Conservation (phyloP, 2,888 invertebrate species). For the Tenthredo notha region DNA sequence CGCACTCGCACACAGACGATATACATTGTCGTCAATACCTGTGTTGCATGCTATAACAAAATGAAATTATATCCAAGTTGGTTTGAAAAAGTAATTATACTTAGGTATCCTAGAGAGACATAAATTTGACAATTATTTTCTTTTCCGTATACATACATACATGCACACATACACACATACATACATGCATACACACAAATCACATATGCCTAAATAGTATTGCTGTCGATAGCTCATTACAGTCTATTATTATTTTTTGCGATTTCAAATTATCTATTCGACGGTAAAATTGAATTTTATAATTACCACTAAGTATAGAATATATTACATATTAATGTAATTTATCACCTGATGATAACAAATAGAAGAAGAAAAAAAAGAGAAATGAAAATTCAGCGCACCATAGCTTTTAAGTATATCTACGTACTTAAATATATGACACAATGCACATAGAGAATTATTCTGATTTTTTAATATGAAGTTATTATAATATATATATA, state of each 20-base stretch:
- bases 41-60: background rate
- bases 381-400: background rate
- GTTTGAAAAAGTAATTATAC: background rate
- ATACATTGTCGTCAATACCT: background rate
- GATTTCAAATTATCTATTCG: background rate
- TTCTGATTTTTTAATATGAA: slow-evolving; percentile 8
- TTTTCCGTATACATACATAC: background rate
- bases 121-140: slow-evolving; percentile 12
- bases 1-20: background rate
- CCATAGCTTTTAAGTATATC: slow-evolving; percentile 16
- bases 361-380: background rate
- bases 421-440: slow-evolving; percentile 24
- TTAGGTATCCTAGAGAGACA: slow-evolving; percentile 9
- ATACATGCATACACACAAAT: background rate
- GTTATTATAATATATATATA: background rate
- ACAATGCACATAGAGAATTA: slow-evolving; percentile 27
- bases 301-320: background rate
- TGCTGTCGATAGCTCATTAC: slow-evolving; percentile 18
- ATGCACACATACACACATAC: background rate
- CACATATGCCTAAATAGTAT: slow-evolving; percentile 11
- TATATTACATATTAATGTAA: slow-evolving; percentile 31
- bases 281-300: background rate
- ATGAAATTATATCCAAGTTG: background rate
- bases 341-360: background rate
- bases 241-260: background rate